Evolutionary conservation across 2,113 vertebrate genomes (phyloP).

Genomic region (Daboia siamensis): DNA sequence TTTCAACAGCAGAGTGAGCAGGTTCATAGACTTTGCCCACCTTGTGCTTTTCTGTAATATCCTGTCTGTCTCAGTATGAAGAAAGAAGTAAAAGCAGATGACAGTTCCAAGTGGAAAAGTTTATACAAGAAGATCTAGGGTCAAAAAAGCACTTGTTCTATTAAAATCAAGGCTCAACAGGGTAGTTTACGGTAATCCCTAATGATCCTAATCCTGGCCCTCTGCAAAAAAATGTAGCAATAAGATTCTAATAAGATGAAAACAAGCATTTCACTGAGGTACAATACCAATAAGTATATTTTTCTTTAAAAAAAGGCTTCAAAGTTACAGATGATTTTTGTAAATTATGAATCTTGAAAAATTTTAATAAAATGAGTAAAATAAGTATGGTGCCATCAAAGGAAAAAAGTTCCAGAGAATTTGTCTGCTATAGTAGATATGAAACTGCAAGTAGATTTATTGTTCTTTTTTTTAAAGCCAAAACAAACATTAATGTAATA

Average conservation of each 20-base stretch:
- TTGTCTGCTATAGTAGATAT: background rate
- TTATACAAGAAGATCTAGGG: background rate
- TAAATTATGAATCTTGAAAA: background rate
- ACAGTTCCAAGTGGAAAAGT: background rate
- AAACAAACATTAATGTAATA: background rate
- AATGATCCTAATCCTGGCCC: background rate
- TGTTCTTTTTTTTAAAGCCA: background rate
- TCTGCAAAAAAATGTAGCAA: background rate
- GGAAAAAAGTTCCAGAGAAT: background rate
- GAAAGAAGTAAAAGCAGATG: rapidly evolving
- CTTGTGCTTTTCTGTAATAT: background rate
- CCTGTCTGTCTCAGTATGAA: background rate
- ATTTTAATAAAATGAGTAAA: background rate
- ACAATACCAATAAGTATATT: background rate
- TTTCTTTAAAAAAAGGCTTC: background rate
- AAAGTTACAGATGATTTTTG: background rate
- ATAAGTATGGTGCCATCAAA: background rate
- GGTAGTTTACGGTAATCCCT: background rate
- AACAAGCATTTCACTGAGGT: background rate
- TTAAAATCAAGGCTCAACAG: rapidly evolving
- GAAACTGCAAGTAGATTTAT: background rate
- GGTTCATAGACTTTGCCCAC: slow-evolving; percentile 46
- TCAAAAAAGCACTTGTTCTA: background rate
- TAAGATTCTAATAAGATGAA: background rate
- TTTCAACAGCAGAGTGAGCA: rapidly evolving